Evolutionary conservation across 2,113 vertebrate genomes (phyloP).

Genomic region (Psephotus haematonotus): DNA sequence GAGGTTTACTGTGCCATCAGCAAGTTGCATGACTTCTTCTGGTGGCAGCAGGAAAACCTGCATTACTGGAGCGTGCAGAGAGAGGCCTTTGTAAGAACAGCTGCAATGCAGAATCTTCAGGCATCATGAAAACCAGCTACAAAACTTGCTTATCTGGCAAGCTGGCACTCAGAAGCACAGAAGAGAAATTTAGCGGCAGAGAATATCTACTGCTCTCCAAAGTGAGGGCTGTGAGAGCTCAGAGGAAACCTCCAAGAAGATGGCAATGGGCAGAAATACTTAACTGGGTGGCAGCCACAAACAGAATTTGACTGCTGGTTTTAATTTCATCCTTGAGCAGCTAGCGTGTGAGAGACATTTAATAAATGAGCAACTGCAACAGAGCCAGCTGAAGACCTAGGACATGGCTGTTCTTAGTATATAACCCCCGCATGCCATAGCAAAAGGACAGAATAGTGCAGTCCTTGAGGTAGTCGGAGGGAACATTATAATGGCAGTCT

Average conservation of each 20-base stretch:
- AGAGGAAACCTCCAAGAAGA: neutral
- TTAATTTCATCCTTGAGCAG: neutral
- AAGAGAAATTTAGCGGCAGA: neutral
- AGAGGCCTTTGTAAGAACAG: neutral
- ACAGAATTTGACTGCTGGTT: neutral
- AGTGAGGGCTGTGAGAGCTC: neutral
- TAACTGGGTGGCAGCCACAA: neutral
- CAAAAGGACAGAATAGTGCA: neutral
- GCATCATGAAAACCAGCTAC: neutral
- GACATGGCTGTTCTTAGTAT: neutral
- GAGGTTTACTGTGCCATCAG: neutral
- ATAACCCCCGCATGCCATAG: fast-evolving
- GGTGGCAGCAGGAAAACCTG: neutral
- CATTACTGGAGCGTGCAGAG: neutral
- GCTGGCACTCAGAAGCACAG: neutral
- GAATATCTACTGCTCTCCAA: neutral
- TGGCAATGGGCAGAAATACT: neutral
- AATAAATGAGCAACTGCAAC: neutral
- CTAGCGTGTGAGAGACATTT: neutral
- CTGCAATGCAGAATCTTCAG: neutral
- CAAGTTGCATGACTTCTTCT: neutral
- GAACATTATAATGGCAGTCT: neutral
- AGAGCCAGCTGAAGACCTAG: neutral
- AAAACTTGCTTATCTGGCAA: neutral
- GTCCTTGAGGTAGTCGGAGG: neutral